Evolutionary conservation across 2,797 vertebrate genomes (phyloP).

Genomic region (Tragopan temminckii): DNA sequence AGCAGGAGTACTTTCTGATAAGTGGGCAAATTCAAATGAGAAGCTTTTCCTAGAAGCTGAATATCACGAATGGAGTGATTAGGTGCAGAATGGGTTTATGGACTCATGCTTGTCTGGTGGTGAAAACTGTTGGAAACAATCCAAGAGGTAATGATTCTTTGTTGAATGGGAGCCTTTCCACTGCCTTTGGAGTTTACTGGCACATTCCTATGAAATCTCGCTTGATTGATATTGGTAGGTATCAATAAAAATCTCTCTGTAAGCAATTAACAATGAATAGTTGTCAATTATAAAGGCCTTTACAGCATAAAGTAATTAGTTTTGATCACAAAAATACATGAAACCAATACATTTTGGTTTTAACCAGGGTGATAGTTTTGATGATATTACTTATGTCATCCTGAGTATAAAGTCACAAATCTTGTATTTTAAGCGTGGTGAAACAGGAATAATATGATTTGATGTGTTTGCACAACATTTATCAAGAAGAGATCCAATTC

Average conservation of each 20-base stretch:
- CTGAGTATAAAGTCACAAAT: background rate
- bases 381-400: background rate
- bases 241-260: background rate
- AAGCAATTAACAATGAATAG: background rate
- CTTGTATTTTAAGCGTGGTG: background rate
- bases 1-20: background rate
- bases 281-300: background rate
- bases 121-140: background rate
- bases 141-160: background rate
- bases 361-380: background rate
- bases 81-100: background rate
- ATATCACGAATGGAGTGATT: background rate
- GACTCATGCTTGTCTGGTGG: background rate
- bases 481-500: background rate
- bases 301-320: background rate
- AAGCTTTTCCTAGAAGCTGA: background rate
- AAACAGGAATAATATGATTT: background rate
- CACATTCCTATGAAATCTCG: background rate
- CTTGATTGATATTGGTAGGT: background rate
- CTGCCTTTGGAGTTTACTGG: background rate
- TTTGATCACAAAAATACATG: background rate
- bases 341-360: background rate
- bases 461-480: background rate
- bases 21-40: rapidly evolving
- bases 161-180: background rate